These are phyloP conservation scores for Lasioglossum vierecki DNA, from an alignment of 2,888 invertebrate species.

Conservation along the genomic window DNA sequence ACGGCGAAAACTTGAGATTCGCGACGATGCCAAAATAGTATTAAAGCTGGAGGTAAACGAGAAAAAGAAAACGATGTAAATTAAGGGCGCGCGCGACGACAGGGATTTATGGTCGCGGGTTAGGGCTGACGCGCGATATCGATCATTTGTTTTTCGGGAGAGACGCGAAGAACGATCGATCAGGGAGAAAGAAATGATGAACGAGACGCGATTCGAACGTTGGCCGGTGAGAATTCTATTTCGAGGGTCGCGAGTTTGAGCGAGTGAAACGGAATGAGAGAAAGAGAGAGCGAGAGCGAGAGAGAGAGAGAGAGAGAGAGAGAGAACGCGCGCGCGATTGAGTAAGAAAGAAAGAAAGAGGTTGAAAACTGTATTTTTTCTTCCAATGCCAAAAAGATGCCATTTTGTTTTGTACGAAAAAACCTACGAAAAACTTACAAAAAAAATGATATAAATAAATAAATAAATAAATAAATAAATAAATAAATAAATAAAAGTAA, in stretches of 20 bases:
- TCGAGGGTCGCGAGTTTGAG: slow-evolving; percentile 32
- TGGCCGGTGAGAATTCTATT: slow-evolving; percentile 20
- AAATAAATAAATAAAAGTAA: slow-evolving; percentile 44
- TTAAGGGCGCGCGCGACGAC: slow-evolving; percentile 64
- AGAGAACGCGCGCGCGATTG: slow-evolving; percentile 62
- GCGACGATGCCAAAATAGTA: slow-evolving; percentile 84
- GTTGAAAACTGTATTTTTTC: slow-evolving; percentile 83
- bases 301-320: slow-evolving; percentile 51
- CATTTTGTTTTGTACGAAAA: slow-evolving; percentile 83
- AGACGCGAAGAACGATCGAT: background rate
- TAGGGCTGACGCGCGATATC: slow-evolving; percentile 31
- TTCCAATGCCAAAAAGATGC: slow-evolving; percentile 84
- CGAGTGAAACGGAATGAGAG: slow-evolving; percentile 30
- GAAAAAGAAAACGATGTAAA: slow-evolving; percentile 37
- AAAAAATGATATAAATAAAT: slow-evolving; percentile 61
- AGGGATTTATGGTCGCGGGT: slow-evolving; percentile 71
- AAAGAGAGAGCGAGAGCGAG: slow-evolving; percentile 24
- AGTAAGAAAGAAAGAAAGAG: slow-evolving; percentile 72
- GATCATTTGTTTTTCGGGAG: background rate
- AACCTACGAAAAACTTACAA: slow-evolving; percentile 74
- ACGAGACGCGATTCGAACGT: slow-evolving; percentile 6
- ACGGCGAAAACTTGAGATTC: slow-evolving; percentile 50
- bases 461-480: slow-evolving; percentile 44
- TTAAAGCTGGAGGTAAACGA: slow-evolving; percentile 77
- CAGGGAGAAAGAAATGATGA: too few relatives aligned